Evolutionary conservation across 1,140 invertebrate genomes (phyloP).

Genomic region (Cyclargus thomasi): DNA sequence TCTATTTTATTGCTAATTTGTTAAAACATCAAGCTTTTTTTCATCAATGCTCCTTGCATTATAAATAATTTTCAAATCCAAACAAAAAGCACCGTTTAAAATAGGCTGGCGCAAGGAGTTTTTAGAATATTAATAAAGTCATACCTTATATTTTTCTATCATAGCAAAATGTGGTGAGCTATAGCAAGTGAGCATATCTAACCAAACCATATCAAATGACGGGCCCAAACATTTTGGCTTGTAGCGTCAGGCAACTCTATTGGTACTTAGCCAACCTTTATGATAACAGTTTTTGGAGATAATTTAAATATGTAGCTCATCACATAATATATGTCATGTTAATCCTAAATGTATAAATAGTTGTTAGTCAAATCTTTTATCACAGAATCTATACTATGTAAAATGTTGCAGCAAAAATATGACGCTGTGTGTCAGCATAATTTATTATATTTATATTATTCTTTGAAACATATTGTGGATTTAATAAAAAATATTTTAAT

Average conservation of each 20-base stretch:
- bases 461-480: conserved; percentile 73
- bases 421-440: conserved; percentile 58
- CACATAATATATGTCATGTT: neutral
- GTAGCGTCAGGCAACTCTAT: neutral
- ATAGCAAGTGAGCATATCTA: neutral
- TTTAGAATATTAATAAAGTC: neutral
- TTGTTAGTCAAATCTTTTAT: conserved; percentile 6
- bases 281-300: too few species aligned
- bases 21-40: too few species aligned
- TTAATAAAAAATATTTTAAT: conserved; percentile 70
- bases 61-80: too few species aligned
- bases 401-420: conserved; percentile 55
- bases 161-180: neutral
- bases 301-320: neutral
- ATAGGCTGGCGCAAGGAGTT: too few species aligned
- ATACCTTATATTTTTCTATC: neutral
- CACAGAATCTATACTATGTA: conserved; percentile 28
- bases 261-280: neutral
- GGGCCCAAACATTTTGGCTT: neutral
- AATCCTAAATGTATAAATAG: conserved; percentile 5
- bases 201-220: neutral
- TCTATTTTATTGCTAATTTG: too few species aligned
- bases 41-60: too few species aligned
- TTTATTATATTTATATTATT: conserved; percentile 74
- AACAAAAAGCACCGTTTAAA: too few species aligned